phyloP scores from a whole-genome alignment of 1,140 invertebrate genomes.

The Cherax destructor region DNA sequence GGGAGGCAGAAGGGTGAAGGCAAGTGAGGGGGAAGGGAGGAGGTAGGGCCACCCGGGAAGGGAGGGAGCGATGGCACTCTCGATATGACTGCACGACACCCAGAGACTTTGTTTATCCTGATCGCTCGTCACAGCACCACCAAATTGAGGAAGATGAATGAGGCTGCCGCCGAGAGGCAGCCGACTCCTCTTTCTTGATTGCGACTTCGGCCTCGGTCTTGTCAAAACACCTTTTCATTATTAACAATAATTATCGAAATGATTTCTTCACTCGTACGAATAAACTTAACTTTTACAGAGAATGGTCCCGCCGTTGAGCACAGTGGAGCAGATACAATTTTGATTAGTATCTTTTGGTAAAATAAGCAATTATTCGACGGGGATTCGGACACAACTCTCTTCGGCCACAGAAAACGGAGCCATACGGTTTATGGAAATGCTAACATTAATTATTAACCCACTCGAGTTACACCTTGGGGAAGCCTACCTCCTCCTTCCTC shows the following conservation, averaged over 20 bases:
- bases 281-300: too few species aligned
- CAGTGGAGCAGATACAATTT: background rate
- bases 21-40: background rate
- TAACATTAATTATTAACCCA: conserved; percentile 64
- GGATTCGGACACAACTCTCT: background rate
- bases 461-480: conserved; percentile 24
- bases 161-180: conserved; percentile 33
- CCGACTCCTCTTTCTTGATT: conserved; percentile 16
- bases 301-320: too few species aligned
- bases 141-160: conserved; percentile 65
- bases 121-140: conserved; percentile 62
- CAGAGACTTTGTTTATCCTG: conserved; percentile 59
- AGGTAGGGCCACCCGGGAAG: background rate
- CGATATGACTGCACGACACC: conserved; percentile 59
- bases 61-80: conserved; percentile 36
- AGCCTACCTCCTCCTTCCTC: background rate
- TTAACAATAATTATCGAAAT: too few species aligned
- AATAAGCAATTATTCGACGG: background rate
- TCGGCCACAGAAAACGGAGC: conserved; percentile 47
- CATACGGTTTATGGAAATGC: conserved; percentile 54
- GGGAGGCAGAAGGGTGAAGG: background rate
- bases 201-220: background rate
- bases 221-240: too few species aligned
- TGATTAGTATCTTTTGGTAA: background rate
- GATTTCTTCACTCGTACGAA: too few species aligned